phyloP scores from a whole-genome alignment of 2,888 invertebrate species.

The Pegoplata infirma region DNA sequence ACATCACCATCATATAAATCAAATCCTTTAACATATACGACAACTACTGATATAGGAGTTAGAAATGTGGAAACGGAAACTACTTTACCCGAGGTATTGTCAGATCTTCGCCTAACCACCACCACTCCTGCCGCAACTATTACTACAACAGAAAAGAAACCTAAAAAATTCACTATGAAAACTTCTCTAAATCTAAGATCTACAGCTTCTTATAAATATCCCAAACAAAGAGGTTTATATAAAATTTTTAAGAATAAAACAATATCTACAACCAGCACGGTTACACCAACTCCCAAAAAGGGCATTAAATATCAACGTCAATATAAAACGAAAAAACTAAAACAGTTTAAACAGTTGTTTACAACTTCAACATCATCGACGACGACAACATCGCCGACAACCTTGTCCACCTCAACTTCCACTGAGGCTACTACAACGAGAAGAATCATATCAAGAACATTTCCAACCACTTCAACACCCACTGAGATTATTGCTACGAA shows the following conservation, averaged over 20 bases:
- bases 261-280: conserved; percentile 19
- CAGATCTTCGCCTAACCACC: not conserved
- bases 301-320: conserved; percentile 48
- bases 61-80: not conserved
- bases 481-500: too few species aligned
- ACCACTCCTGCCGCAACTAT: conserved; percentile 16
- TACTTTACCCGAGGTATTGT: not conserved
- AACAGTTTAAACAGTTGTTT: conserved; percentile 48
- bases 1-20: conserved; percentile 8
- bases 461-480: conserved; percentile 12
- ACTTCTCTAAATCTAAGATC: conserved; percentile 1
- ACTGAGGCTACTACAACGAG: conserved; percentile 28
- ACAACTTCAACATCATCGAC: not conserved
- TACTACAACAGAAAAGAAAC: conserved; percentile 41
- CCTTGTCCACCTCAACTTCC: conserved; percentile 34
- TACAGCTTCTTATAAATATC: conserved; percentile 28
- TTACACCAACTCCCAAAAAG: conserved; percentile 24
- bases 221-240: conserved; percentile 35
- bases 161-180: conserved; percentile 19
- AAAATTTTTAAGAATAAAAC: conserved; percentile 32
- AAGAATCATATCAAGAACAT: conserved; percentile 10
- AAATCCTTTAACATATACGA: conserved; percentile 6
- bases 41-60: conserved; percentile 1
- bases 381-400: not conserved
- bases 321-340: conserved; percentile 50